These are phyloP conservation scores for Ploceus nigricollis DNA, from an alignment of 2,113 vertebrate species.

Conservation along the genomic window DNA sequence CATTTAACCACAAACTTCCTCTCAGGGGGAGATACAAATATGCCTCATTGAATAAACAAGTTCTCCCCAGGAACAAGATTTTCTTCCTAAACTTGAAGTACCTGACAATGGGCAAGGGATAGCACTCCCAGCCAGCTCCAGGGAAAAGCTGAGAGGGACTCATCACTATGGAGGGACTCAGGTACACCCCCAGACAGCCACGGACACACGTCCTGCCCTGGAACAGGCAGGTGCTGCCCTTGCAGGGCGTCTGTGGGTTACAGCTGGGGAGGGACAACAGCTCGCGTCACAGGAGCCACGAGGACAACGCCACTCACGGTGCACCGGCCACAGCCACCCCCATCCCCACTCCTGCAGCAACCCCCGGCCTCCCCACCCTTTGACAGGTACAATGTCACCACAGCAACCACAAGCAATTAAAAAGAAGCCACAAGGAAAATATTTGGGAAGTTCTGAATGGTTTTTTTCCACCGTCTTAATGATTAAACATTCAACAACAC, in stretches of 20 bases:
- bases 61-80: neutral
- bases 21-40: neutral
- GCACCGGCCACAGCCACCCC: neutral
- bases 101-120: neutral
- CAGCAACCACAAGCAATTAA: neutral
- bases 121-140: neutral
- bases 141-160: neutral
- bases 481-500: slow-evolving; percentile 25
- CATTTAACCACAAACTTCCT: neutral
- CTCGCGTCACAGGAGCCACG: fast-evolving
- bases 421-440: neutral
- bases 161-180: fast-evolving
- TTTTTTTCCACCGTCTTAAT: neutral
- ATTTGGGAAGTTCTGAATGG: neutral
- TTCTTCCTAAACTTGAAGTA: slow-evolving; percentile 1
- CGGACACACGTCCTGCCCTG: fast-evolving
- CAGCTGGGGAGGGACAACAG: neutral
- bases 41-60: neutral
- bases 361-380: neutral
- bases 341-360: neutral
- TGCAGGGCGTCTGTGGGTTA: fast-evolving
- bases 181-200: fast-evolving
- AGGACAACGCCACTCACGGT: fast-evolving
- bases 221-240: fast-evolving
- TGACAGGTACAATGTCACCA: neutral